These are phyloP conservation scores for Florisuga fusca DNA, from an alignment of 2,797 vertebrate genomes.

Conservation along the genomic window DNA sequence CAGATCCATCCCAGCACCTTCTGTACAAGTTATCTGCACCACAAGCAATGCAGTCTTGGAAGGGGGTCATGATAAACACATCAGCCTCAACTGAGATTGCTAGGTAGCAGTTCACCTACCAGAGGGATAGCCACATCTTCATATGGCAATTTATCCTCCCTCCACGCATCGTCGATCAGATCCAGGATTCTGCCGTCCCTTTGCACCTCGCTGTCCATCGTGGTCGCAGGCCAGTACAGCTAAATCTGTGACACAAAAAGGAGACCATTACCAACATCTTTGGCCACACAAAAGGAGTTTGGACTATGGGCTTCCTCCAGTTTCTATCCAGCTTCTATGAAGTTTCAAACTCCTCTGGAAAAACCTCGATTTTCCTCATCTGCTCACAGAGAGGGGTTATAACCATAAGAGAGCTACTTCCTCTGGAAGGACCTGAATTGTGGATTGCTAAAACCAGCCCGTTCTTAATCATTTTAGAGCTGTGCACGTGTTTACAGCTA, in stretches of 20 bases:
- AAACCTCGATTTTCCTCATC: not conserved
- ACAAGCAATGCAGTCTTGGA: not conserved
- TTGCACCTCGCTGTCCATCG: slow-evolving; percentile 94
- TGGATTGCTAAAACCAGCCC: not conserved
- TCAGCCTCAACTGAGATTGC: not conserved
- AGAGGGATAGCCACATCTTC: slow-evolving; percentile 96
- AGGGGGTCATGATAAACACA: not conserved
- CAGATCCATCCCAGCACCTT: not conserved
- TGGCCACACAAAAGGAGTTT: not conserved
- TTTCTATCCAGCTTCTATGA: not conserved
- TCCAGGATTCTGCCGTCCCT: slow-evolving; percentile 95
- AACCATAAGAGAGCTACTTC: not conserved
- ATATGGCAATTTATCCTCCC: slow-evolving; percentile 94
- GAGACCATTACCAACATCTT: not conserved
- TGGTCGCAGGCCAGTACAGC: not conserved
- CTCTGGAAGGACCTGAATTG: not conserved
- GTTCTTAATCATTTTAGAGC: not conserved
- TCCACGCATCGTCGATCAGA: slow-evolving; percentile 96
- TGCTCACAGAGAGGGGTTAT: not conserved
- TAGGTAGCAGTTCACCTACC: slow-evolving; percentile 77
- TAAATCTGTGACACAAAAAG: slow-evolving; percentile 49
- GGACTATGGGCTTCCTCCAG: not conserved
- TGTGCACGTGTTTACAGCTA: not conserved
- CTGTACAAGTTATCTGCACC: not conserved
- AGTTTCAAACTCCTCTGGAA: not conserved